Conservation (phyloP, 53 echinoderm and acorn worm genomes). For the Luidia sarsii region DNA sequence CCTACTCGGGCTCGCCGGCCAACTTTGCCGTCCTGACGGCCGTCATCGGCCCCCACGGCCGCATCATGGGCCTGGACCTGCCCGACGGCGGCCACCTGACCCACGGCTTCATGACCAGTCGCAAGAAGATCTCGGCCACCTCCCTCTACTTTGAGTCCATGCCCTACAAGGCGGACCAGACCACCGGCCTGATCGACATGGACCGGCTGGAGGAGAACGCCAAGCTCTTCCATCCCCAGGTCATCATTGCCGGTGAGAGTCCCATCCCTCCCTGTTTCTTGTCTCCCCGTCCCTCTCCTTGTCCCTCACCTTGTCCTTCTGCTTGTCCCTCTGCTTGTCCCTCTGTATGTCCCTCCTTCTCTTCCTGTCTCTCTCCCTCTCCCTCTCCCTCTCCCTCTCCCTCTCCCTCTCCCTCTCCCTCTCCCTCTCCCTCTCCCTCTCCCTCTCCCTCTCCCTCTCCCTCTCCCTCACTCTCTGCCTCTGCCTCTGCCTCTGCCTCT, state of each 20-base stretch:
- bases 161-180: conserved; percentile 89
- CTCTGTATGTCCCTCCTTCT: too few relatives aligned
- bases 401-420: not conserved
- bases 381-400: not conserved
- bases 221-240: conserved; percentile 80
- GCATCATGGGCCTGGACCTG: conserved; percentile 97
- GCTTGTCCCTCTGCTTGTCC: too few relatives aligned
- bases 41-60: conserved; percentile 85
- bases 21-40: conserved; percentile 97
- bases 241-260: conserved; percentile 91
- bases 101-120: conserved; percentile 93
- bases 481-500: too few relatives aligned
- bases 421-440: too few relatives aligned
- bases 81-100: conserved; percentile 96
- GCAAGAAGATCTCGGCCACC: conserved; percentile 97
- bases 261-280: too few relatives aligned
- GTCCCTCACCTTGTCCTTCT: not conserved
- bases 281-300: not conserved
- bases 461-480: too few relatives aligned
- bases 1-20: conserved; percentile 96
- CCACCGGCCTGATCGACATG: conserved; percentile 80
- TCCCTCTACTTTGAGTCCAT: conserved; percentile 97
- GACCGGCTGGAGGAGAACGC: conserved; percentile 84
- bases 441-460: too few relatives aligned
- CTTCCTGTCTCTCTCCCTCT: too few relatives aligned